phyloP scores from a whole-genome alignment of 1,140 invertebrate species.

The Bombus confusus region DNA sequence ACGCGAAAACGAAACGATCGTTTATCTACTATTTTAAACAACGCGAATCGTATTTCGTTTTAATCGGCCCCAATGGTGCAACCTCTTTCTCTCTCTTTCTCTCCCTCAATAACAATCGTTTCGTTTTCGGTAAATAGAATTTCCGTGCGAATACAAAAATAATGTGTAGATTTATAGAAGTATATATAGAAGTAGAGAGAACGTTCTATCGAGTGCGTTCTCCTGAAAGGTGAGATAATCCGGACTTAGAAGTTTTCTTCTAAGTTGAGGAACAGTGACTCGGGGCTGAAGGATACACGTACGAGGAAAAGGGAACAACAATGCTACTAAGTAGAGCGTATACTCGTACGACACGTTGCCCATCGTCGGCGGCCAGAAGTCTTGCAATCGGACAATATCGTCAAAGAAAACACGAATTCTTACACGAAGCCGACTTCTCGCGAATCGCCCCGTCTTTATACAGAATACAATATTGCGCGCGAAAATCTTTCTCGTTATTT shows the following conservation, averaged over 20 bases:
- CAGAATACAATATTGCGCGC: too few relatives aligned
- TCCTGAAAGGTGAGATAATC: neutral
- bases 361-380: conserved; percentile 52
- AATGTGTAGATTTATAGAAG: neutral
- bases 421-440: too few relatives aligned
- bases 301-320: neutral
- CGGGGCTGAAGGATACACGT: neutral
- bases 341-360: conserved; percentile 22
- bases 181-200: conserved; percentile 6
- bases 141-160: conserved; percentile 49
- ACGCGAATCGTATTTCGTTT: neutral
- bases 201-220: conserved; percentile 14
- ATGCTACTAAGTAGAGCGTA: neutral
- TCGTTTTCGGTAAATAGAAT: conserved; percentile 31
- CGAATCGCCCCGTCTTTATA: neutral
- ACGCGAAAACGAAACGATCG: conserved; percentile 32
- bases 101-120: conserved; percentile 9
- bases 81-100: too few relatives aligned
- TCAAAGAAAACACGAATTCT: too few relatives aligned
- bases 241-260: neutral
- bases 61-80: neutral
- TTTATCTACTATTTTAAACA: neutral
- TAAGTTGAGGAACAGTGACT: neutral
- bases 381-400: neutral
- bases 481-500: neutral